These are phyloP conservation scores for Notamacropus eugenii DNA, from an alignment of 2,797 vertebrate species.

Conservation along the genomic window DNA sequence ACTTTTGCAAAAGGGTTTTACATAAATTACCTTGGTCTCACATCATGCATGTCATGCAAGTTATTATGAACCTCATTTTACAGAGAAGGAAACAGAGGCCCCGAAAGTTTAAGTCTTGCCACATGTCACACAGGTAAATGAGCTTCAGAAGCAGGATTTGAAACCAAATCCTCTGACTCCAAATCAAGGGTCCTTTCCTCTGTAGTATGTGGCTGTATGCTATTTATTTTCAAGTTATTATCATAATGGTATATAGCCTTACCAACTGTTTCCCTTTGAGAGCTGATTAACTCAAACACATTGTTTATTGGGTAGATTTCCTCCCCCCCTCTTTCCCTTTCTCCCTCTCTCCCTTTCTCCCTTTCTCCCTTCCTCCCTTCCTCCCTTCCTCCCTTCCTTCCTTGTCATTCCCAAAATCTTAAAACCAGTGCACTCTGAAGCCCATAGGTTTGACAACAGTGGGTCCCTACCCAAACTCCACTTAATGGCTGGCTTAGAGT, in stretches of 20 bases:
- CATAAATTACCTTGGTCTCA: background rate
- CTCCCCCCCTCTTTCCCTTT: too few species aligned
- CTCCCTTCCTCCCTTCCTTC: too few species aligned
- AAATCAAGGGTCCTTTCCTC: background rate
- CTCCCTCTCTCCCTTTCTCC: too few species aligned
- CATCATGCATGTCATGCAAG: background rate
- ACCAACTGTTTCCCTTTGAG: background rate
- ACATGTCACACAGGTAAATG: background rate
- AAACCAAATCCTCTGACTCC: background rate
- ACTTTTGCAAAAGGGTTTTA: background rate
- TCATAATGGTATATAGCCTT: background rate
- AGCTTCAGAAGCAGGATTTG: background rate
- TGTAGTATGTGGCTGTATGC: background rate
- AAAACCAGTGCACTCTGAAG: too few species aligned
- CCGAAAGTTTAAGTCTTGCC: background rate
- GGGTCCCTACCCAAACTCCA: too few species aligned
- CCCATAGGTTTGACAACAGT: too few species aligned
- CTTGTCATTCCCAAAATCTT: too few species aligned
- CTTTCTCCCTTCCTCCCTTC: too few species aligned
- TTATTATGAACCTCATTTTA: background rate
- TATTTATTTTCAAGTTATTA: background rate
- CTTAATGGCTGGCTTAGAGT: too few species aligned
- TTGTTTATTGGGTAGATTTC: too few species aligned
- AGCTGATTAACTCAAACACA: background rate
- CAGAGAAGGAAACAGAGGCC: background rate